Conservation (phyloP, 2,797 vertebrate species). For the Sebastes oblongus region DNA sequence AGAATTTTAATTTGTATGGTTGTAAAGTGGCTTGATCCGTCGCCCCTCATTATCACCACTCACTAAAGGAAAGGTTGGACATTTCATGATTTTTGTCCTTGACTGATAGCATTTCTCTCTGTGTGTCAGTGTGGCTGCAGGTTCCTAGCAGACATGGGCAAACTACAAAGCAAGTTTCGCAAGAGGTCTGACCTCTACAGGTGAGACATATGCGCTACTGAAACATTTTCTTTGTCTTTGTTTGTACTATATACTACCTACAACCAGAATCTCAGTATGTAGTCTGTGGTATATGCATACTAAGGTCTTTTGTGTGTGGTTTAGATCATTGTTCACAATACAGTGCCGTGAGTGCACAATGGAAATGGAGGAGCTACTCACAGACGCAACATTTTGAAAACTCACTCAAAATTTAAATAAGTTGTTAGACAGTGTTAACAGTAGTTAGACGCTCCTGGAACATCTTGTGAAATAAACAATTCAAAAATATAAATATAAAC, state of each 20-base stretch:
- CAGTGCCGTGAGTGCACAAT: accelerated
- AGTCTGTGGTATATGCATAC: background rate
- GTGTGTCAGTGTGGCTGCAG: slow-evolving; percentile 46
- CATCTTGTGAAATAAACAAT: background rate
- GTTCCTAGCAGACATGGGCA: slow-evolving; percentile 85
- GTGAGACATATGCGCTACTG: slow-evolving; percentile 71
- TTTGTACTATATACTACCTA: background rate
- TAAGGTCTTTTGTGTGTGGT: background rate
- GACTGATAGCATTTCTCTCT: background rate
- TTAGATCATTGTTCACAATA: background rate
- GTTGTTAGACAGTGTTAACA: background rate
- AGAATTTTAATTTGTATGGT: background rate
- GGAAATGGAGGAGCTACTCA: background rate
- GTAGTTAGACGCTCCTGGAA: background rate
- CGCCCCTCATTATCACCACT: background rate
- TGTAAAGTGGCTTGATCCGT: background rate
- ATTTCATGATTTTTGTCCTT: background rate
- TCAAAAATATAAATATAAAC: background rate
- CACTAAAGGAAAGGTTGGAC: background rate
- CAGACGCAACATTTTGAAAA: background rate
- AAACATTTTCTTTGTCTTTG: background rate
- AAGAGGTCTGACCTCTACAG: slow-evolving; percentile 86
- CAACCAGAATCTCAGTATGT: background rate
- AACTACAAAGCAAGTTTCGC: slow-evolving; percentile 92
- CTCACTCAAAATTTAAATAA: background rate